Evolutionary conservation across 2,113 vertebrate genomes (phyloP).

Genomic region (Pseudorasbora parva): DNA sequence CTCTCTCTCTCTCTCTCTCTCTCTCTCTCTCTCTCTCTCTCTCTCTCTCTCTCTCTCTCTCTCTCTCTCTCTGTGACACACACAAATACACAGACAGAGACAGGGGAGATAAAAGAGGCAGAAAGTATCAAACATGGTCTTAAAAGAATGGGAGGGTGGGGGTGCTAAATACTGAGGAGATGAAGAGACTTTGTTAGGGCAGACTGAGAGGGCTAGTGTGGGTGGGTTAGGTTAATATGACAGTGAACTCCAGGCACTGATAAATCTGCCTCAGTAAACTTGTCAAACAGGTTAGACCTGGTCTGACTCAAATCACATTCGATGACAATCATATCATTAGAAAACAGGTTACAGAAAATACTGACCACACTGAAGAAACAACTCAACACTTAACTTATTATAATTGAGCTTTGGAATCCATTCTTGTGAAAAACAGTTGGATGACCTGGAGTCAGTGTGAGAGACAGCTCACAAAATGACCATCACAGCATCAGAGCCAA

Average conservation of each 20-base stretch:
- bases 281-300: slow-evolving; percentile 32
- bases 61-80: slow-evolving; percentile 65
- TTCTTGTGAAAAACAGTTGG: background rate
- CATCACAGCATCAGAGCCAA: background rate
- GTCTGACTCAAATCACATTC: background rate
- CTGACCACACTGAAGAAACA: background rate
- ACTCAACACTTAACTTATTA: background rate
- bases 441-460: too few species aligned
- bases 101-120: slow-evolving; percentile 21
- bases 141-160: slow-evolving; percentile 26
- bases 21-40: background rate
- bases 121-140: slow-evolving; percentile 28
- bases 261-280: slow-evolving; percentile 27
- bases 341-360: too few species aligned
- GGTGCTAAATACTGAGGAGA: background rate
- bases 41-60: slow-evolving; percentile 49
- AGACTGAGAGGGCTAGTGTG: background rate
- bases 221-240: background rate
- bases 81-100: slow-evolving; percentile 45
- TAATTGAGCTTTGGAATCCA: background rate
- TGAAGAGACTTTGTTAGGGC: background rate
- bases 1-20: slow-evolving; percentile 32
- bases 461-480: background rate
- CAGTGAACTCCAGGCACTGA: background rate
- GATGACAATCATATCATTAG: background rate